A percentile compares a stretch with the other conserved stretches of the same genome.
Conservation (phyloP, 2,113 vertebrate genomes). For the Ochotona princeps region DNA sequence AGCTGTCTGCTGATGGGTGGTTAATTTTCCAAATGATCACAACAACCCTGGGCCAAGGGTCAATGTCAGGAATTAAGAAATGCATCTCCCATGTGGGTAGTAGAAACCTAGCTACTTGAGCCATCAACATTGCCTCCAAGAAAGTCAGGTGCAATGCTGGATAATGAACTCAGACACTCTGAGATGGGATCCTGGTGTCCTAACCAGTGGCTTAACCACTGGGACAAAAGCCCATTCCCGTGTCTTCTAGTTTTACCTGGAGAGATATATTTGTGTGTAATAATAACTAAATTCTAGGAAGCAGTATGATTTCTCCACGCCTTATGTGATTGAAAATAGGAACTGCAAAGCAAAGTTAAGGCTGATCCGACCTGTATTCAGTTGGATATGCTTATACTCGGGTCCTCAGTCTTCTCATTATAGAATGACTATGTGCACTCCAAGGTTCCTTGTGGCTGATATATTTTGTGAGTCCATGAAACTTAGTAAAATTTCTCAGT, state of each 20-base stretch:
- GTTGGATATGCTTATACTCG: not conserved
- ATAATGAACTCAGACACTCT: no score
- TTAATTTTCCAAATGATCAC: no score
- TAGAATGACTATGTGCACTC: not conserved
- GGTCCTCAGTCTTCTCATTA: not conserved
- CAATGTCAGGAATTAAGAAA: no score
- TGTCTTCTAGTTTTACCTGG: not conserved
- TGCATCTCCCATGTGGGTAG: no score
- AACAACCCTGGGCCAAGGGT: no score
- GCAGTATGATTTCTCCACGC: not conserved
- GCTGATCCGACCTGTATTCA: not conserved
- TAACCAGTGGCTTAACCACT: no score
- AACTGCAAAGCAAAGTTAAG: slow-evolving; percentile 7
- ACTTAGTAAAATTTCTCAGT: slow-evolving; percentile 5
- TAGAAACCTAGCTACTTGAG: no score
- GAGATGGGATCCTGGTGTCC: no score
- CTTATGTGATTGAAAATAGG: not conserved
- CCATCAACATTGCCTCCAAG: no score
- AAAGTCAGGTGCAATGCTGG: no score
- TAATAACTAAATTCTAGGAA: slow-evolving; percentile 31
- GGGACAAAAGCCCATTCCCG: no score
- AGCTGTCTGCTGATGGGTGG: no score
- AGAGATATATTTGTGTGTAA: not conserved
- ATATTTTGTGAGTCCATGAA: not conserved
- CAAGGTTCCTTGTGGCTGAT: slow-evolving; percentile 20